phyloP scores from a whole-genome alignment of 2,797 vertebrate genomes.

The Sebastes alutus region DNA sequence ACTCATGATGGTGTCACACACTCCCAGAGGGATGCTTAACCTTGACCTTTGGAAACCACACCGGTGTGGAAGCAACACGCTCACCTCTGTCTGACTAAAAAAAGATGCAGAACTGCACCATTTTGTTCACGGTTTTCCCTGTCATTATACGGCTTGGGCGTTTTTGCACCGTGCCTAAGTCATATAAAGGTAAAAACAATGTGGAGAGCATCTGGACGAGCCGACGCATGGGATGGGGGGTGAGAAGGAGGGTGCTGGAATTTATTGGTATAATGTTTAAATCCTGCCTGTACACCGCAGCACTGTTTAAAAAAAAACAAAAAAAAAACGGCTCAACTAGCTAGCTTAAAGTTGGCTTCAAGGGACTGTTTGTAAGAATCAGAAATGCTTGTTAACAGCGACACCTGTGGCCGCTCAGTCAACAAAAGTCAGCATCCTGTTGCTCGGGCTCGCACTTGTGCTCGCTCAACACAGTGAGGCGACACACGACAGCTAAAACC shows the following conservation, averaged over 20 bases:
- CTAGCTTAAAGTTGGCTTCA: not conserved
- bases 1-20: constrained; percentile 20
- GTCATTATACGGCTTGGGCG: not conserved
- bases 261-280: not conserved
- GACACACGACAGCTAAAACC: too few species aligned
- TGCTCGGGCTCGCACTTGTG: too few species aligned
- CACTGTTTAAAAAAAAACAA: not conserved
- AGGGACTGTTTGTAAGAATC: too few species aligned
- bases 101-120: not conserved
- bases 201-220: not conserved
- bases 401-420: too few species aligned
- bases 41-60: constrained; percentile 52
- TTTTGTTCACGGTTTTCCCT: not conserved
- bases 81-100: constrained; percentile 5
- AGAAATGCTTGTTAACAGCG: too few species aligned
- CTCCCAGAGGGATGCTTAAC: constrained; percentile 53
- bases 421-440: too few species aligned
- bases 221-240: not conserved
- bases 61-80: not conserved
- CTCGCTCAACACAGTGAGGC: too few species aligned
- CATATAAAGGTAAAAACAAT: not conserved
- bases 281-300: not conserved
- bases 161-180: not conserved
- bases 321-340: not conserved
- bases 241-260: not conserved